Conservation (phyloP, 2,888 invertebrate genomes). For the Cephus sareptanus region DNA sequence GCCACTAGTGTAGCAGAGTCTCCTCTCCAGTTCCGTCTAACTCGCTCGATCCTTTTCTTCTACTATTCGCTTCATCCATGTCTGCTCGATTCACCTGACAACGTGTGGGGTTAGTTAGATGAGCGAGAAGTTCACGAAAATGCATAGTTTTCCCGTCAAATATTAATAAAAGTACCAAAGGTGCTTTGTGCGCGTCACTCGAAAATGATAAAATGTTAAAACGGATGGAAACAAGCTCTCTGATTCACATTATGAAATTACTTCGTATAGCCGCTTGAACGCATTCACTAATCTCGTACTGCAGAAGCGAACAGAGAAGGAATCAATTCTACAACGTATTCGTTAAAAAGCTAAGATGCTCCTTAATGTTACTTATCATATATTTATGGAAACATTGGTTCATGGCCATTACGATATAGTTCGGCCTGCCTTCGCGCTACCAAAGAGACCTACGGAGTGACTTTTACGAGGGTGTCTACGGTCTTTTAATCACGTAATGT, state of each 20-base stretch:
- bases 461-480: slow-evolving; percentile 46
- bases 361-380: slow-evolving; percentile 3
- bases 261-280: background rate
- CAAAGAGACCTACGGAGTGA: slow-evolving; percentile 52
- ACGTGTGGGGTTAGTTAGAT: background rate
- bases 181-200: too few relatives aligned
- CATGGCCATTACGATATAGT: slow-evolving; percentile 61
- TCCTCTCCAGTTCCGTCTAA: background rate
- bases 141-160: too few relatives aligned
- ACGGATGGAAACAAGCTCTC: background rate
- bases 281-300: background rate
- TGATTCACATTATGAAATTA: background rate
- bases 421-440: slow-evolving; percentile 63
- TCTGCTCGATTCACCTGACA: background rate
- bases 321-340: background rate
- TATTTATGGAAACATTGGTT: slow-evolving; percentile 62
- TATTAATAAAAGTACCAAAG: too few relatives aligned
- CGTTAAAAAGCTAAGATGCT: background rate
- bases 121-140: background rate
- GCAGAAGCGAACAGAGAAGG: background rate
- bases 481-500: slow-evolving; percentile 58
- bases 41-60: background rate
- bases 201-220: background rate
- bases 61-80: background rate
- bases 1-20: background rate